These are phyloP conservation scores for Brotula barbata DNA, from an alignment of 2,797 vertebrate species.

Conservation along the genomic window DNA sequence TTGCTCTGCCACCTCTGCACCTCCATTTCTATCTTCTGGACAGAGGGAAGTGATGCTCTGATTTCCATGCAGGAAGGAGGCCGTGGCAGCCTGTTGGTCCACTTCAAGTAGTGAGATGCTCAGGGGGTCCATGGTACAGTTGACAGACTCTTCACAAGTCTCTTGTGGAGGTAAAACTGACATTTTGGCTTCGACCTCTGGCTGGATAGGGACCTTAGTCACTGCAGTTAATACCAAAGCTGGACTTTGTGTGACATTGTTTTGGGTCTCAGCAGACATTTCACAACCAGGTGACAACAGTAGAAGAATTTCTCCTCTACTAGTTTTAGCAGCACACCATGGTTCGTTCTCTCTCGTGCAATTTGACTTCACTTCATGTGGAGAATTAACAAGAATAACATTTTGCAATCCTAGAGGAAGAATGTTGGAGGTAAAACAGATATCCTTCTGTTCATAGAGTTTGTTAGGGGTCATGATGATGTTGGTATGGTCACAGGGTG, in stretches of 20 bases:
- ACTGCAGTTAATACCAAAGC: not conserved
- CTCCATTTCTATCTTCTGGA: not conserved
- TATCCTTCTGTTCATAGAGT: constrained; percentile 48
- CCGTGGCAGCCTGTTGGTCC: constrained; percentile 24
- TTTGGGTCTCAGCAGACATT: constrained; percentile 1
- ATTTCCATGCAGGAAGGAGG: constrained; percentile 39
- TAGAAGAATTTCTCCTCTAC: not conserved
- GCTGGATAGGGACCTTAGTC: not conserved
- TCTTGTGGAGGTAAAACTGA: constrained; percentile 22
- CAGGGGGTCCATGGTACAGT: constrained; percentile 65
- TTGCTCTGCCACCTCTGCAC: not conserved
- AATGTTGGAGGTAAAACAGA: constrained; percentile 18
- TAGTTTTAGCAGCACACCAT: not conserved
- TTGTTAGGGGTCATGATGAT: constrained; percentile 8
- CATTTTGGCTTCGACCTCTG: constrained; percentile 21
- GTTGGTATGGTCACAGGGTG: constrained; percentile 32
- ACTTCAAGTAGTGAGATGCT: constrained; percentile 66
- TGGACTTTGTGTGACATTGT: constrained; percentile 18
- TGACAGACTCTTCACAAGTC: constrained; percentile 27
- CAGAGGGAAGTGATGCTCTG: constrained; percentile 1
- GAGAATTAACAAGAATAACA: not conserved
- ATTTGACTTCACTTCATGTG: constrained; percentile 8
- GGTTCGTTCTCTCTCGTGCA: constrained; percentile 6
- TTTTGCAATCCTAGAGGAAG: constrained; percentile 17
- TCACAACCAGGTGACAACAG: not conserved